These are phyloP conservation scores for Amblyjoppa fuscipennis DNA, from an alignment of 2,888 invertebrate species.

Conservation along the genomic window DNA sequence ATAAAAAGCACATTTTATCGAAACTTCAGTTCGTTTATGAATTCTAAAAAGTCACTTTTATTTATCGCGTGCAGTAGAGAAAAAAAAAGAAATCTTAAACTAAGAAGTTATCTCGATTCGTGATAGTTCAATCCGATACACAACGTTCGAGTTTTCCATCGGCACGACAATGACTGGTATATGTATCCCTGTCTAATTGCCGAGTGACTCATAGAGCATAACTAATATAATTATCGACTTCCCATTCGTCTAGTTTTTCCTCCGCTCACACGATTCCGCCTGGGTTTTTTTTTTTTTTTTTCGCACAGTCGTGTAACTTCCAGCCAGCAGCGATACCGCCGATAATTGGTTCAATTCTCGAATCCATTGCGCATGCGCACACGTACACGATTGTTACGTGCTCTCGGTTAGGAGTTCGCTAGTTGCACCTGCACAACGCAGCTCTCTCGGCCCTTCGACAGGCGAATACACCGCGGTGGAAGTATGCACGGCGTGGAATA, in stretches of 20 bases:
- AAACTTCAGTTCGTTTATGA: neutral
- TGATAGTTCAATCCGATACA: constrained; percentile 9
- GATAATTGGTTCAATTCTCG: constrained; percentile 45
- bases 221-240: constrained; percentile 44
- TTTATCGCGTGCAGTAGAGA: neutral
- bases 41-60: neutral
- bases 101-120: neutral
- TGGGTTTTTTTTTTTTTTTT: neutral
- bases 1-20: neutral
- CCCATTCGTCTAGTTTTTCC: constrained; percentile 1
- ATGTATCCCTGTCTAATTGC: constrained; percentile 40
- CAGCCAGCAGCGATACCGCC: constrained; percentile 15
- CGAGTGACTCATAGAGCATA: constrained; percentile 43
- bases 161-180: neutral
- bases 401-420: constrained; percentile 13
- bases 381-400: neutral
- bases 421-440: constrained; percentile 29
- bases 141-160: neutral
- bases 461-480: neutral
- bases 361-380: constrained; percentile 14
- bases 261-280: neutral
- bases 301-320: neutral
- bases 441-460: constrained; percentile 13
- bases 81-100: neutral
- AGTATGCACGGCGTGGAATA: neutral